These are phyloP conservation scores for Fregetta grallaria DNA, from an alignment of 2,113 vertebrate species.

Conservation along the genomic window DNA sequence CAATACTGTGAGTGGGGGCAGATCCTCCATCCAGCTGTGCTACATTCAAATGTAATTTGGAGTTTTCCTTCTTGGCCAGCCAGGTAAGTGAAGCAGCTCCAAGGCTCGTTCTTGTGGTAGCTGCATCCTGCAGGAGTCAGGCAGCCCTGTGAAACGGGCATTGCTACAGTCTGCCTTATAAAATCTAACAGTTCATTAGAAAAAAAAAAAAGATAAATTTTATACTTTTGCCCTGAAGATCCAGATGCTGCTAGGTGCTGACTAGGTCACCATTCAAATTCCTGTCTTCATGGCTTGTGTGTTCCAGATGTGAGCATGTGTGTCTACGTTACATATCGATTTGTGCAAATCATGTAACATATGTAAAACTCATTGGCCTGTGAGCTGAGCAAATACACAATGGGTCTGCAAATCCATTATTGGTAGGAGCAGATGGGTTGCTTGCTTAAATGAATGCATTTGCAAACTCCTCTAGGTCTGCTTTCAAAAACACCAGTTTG, in stretches of 20 bases:
- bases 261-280: not conserved
- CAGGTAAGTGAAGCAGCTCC: not conserved
- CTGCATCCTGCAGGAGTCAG: not conserved
- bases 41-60: not conserved
- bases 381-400: conserved; percentile 23
- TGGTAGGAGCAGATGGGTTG: conserved; percentile 5
- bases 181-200: not conserved
- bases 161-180: not conserved
- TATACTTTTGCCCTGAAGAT: not conserved
- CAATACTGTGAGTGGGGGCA: not conserved
- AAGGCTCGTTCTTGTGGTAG: not conserved
- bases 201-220: not conserved
- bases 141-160: not conserved
- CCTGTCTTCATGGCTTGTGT: not conserved
- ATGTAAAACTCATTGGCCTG: not conserved
- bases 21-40: not conserved
- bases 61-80: not conserved
- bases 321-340: fast-evolving
- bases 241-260: not conserved
- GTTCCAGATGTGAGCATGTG: not conserved
- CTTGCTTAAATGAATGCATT: conserved; percentile 27
- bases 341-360: not conserved
- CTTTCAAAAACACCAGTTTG: not conserved
- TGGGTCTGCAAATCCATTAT: not conserved
- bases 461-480: conserved; percentile 25